Evolutionary conservation across 2,888 invertebrate genomes (phyloP), one percentile per base, ranked within the genome.

Genomic region (Dryocosmus kuriphilus): DNA sequence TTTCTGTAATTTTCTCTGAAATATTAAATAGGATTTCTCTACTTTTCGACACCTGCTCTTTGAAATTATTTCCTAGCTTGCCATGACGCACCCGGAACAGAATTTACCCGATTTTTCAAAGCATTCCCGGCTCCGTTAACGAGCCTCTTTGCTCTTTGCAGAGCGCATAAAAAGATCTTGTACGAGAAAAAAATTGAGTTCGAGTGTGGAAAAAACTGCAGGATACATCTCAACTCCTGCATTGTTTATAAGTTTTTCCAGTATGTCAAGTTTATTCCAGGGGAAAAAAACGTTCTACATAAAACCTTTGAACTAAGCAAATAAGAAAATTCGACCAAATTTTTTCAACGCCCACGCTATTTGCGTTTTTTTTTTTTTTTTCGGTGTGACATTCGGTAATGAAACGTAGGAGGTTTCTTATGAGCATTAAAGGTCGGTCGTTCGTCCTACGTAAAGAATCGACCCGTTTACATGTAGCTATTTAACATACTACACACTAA

Each of bases 91-190:
- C 46, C 67, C 46, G 41, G 7, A 3, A 67, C 41, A 46, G 9
- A 67, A 67, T 67, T 67, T 67, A 41, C 24, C 27, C 16, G 67
- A 46, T 67, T 67, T 67, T 67, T 30, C 67, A 67, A 46, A 67
- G 46, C 16, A 46, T n/a, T 67, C 16, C 7, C 41, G 46, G n/a
- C n/a, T 41, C 7, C 24, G 41, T 67, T 67, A 67, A 67, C 67
- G 67, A 67, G 41, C 24, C 41, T 67, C 24, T 46, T 27, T 27
- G 3, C 63, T 35, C 32, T 35, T 67, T 41, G 9, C 16, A 1
- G 41, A 41, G 41, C 0, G 16, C 41, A 41, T 27, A 67, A 51
- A n/a, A 46, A 51, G n/a, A 51, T n/a, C 51, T n/a, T n/a, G 8
- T 9, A 51, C n/a, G n/a, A 19, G 19, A 67, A 67, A 30, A 62